Evolutionary conservation across 2,888 invertebrate species (phyloP).

Genomic region (Nycteola revayana): DNA sequence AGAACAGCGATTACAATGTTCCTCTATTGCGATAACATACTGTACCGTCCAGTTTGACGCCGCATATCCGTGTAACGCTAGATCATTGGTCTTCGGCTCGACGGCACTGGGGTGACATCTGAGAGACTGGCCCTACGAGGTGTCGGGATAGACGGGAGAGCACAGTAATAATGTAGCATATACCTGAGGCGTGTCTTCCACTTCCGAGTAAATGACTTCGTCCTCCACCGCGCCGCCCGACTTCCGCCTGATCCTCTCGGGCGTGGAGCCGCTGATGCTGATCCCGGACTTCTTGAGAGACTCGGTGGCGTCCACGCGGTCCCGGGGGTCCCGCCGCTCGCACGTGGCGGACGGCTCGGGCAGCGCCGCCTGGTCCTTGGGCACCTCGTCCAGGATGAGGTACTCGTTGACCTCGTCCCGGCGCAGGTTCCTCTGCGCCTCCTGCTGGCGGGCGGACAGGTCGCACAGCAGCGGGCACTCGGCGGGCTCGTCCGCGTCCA

Average conservation of each 20-base stretch:
- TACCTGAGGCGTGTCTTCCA: slow-evolving; percentile 65
- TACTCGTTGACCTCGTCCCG: slow-evolving; percentile 53
- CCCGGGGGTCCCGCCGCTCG: slow-evolving; percentile 1
- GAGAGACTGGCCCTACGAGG: background rate
- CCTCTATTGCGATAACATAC: no score
- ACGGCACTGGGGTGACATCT: background rate
- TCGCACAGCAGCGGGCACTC: slow-evolving; percentile 42
- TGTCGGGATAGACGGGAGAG: background rate
- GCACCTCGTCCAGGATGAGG: slow-evolving; percentile 57
- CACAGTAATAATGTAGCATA: slow-evolving; percentile 16
- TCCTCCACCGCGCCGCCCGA: slow-evolving; percentile 29
- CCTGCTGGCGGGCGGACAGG: slow-evolving; percentile 32
- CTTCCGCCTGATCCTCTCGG: slow-evolving; percentile 17
- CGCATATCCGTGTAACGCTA: no score
- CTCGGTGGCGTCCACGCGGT: slow-evolving; percentile 3
- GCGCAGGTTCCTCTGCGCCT: slow-evolving; percentile 33
- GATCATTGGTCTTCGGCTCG: no score
- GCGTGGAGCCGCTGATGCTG: slow-evolving; percentile 15
- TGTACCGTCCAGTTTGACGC: no score
- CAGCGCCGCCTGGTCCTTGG: slow-evolving; percentile 52
- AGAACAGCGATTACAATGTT: no score
- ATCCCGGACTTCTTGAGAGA: slow-evolving; percentile 15
- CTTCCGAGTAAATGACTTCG: slow-evolving; percentile 68
- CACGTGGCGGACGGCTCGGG: slow-evolving; percentile 59
- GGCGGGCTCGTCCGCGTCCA: slow-evolving; percentile 27